Evolutionary conservation across 2,888 invertebrate species (phyloP), one percentile per base, ranked within the genome.

Genomic region (Gasteruption jaculator): DNA sequence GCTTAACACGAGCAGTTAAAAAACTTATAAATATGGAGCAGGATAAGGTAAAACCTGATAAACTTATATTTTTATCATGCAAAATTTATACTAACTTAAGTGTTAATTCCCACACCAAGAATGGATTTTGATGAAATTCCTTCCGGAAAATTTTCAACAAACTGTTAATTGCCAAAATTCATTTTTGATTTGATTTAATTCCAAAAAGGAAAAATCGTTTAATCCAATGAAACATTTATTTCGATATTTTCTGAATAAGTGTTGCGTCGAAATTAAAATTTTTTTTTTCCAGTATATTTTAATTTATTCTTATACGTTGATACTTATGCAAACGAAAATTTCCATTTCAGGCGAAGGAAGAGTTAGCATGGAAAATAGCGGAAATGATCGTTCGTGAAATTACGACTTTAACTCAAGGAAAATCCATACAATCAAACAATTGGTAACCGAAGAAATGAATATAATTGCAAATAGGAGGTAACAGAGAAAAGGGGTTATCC

Each of bases 341-440:
- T n/a, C n/a, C n/a, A n/a, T n/a, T n/a, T n/a, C n/a, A 76, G 75
- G 85, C 85, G 33, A 88, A 94, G 73, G 94, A 96, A 72, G 94
- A 95, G 71, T 85, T 95, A 79, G 96, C 96, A 4, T 91, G 94
- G 87, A 90, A 93, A 75, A 89, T 95, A 50, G 95, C 96, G 18
- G 91, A 92, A 73, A 93, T 93, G 89, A 96, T 96, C 63, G 86
- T 96, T 29, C 90, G 88, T 72, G 95, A 95, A 76, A 87, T 96
- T 45, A 93, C 92, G 27, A 88, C 81, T 69, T 78, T 93, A 61
- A 93, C 92, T 20, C 77, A 88, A 74, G 74, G 74, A 45, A 57
- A n/a, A n/a, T n/a, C 38, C 4, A n/a, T n/a, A n/a, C n/a, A n/a
- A n/a, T n/a, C n/a, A n/a, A n/a, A n/a, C n/a, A n/a, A n/a, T n/a